A percentile compares a stretch with the other conserved stretches of the same genome.
Evolutionary conservation across 2,888 invertebrate species (phyloP).

Genomic region (Idaea aversata): DNA sequence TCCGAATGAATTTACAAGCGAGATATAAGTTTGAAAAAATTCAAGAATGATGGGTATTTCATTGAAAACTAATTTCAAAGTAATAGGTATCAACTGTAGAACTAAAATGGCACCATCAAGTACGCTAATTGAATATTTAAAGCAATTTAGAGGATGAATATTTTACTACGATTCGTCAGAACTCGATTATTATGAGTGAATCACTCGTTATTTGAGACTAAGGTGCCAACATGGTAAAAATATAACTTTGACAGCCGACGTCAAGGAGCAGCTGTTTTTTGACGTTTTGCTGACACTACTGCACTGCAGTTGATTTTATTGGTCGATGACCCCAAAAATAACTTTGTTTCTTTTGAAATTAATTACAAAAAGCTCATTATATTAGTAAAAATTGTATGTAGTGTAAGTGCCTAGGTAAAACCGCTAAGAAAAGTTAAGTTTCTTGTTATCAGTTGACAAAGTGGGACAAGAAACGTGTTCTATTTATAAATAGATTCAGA

Average conservation of each 20-base stretch:
- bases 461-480: background rate
- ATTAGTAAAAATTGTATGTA: background rate
- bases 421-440: background rate
- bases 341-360: background rate
- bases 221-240: background rate
- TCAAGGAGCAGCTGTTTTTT: background rate
- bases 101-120: too few relatives aligned
- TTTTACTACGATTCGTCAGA: too few relatives aligned
- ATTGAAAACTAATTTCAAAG: too few relatives aligned
- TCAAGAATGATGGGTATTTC: too few relatives aligned
- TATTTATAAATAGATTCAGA: constrained; percentile 32
- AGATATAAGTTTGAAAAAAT: too few relatives aligned
- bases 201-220: background rate
- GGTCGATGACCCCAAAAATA: constrained; percentile 13
- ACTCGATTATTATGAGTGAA: too few relatives aligned
- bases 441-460: background rate
- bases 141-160: too few relatives aligned
- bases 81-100: too few relatives aligned
- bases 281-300: constrained; percentile 9
- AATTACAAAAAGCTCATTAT: background rate
- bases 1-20: too few relatives aligned
- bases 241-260: background rate
- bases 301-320: constrained; percentile 11
- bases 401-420: background rate
- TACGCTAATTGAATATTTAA: too few relatives aligned